These are phyloP conservation scores for Synanthedon tipuliformis DNA, from an alignment of 2,888 invertebrate genomes.

Conservation along the genomic window DNA sequence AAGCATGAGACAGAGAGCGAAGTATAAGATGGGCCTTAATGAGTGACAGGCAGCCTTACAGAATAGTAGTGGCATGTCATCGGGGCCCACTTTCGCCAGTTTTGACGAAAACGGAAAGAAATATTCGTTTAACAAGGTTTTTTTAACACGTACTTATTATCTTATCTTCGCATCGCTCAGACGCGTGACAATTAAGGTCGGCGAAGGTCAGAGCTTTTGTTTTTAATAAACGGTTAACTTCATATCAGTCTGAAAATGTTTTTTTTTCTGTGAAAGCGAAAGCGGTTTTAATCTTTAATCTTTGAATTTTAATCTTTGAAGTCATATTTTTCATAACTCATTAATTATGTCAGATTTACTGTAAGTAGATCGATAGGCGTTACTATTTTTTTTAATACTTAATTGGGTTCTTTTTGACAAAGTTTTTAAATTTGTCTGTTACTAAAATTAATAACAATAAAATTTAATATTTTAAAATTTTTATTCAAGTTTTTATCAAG, in stretches of 20 bases:
- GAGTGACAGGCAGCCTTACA: constrained; percentile 2
- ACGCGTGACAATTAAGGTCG: constrained; percentile 4
- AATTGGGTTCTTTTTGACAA: too few relatives aligned
- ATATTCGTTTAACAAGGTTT: constrained; percentile 8
- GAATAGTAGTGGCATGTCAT: constrained; percentile 9
- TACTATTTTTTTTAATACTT: too few relatives aligned
- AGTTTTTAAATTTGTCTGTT: neutral
- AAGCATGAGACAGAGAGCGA: constrained; percentile 1
- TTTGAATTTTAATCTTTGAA: too few relatives aligned
- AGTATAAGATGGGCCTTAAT: constrained; percentile 2
- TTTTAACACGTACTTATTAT: constrained; percentile 11
- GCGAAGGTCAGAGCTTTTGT: neutral
- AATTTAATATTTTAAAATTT: neutral
- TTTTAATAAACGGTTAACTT: neutral
- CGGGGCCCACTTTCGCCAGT: constrained; percentile 20
- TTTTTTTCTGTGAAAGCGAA: too few relatives aligned
- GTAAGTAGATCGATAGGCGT: too few relatives aligned
- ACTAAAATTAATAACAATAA: neutral
- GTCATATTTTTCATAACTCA: too few relatives aligned
- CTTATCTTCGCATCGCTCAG: constrained; percentile 2
- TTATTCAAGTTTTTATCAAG: neutral
- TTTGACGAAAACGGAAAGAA: constrained; percentile 17
- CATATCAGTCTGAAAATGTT: too few relatives aligned
- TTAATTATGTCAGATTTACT: too few relatives aligned
- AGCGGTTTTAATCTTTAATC: too few relatives aligned